Base-by-base conservation (phyloP, 1,140 invertebrate genomes). In the Bradynema listronoti region DNA sequence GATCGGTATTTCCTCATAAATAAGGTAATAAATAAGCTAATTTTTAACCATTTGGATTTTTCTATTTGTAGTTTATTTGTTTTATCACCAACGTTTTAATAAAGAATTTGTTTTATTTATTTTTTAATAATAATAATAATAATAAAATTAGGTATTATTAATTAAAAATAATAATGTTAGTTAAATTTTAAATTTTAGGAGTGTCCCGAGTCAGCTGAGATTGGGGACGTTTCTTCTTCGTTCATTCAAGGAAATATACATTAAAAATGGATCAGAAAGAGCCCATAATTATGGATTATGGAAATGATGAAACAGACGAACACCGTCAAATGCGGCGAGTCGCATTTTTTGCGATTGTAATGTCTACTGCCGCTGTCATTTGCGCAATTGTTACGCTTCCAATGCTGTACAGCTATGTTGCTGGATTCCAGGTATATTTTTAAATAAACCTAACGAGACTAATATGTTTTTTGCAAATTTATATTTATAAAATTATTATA, bases 331-430 rank as follows among this genome's bases (percentile, higher is more conserved):
- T 78, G 51, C 67, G 71, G 30, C 76, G 74, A 22, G 77, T 78
- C 47, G 68, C 63, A 27, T 75, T 65, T 22, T 63, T 74, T 29
- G 63, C 71, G 4, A 60, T 75, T 33, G 67, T 77, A 24, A 61
- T 73, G 32, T 69, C 66, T 27, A 77, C 71, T 29, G 66, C 59
- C 9, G 70, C 70, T 16, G 70, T 72, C 9, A 72, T 75, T 45
- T 56, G 59, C 19, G 71, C 71, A 34, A 64, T 77, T 29, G 73
- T 77, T 34, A 77, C 74, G 7, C 59, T 77, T 25, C 74, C 74
- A 25, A 71, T 78, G 71, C 65, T 77, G 32, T 78, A 77, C 73
- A 71, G 61, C 49, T 77, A 78, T 53, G 76, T 77, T 14, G 75
- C 74, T 34, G 55, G 42, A 25, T 78, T 77, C 65, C 74, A 77